Evolutionary conservation across 1,140 invertebrate species (phyloP).

Genomic region (Drosophila guanche): DNA sequence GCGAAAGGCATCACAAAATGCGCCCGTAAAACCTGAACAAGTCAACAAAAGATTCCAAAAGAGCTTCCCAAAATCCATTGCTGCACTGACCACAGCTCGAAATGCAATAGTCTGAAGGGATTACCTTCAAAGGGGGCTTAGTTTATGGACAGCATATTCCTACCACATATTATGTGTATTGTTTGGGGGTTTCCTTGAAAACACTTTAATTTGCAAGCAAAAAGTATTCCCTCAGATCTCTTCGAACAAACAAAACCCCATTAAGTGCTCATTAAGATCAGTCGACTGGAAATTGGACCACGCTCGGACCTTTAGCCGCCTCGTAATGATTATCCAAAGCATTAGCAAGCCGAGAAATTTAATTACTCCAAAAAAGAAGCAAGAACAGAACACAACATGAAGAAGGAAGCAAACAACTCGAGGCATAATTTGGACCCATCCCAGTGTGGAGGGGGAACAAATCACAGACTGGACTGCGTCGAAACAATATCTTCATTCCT

Average conservation of each 20-base stretch:
- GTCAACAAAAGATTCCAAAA: too few species aligned
- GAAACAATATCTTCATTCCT: conserved; percentile 57
- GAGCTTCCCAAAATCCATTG: too few species aligned
- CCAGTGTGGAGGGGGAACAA: conserved; percentile 16
- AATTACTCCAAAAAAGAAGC: conserved; percentile 38
- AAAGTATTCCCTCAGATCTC: conserved; percentile 10
- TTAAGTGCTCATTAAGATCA: conserved; percentile 63
- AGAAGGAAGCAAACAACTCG: conserved; percentile 11
- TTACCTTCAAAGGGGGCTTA: too few species aligned
- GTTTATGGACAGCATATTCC: too few species aligned
- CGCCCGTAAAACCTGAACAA: too few species aligned
- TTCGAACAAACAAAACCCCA: conserved; percentile 40
- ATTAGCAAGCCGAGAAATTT: conserved; percentile 50
- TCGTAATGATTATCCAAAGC: conserved; percentile 38
- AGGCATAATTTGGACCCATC: conserved; percentile 39
- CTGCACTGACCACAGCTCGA: too few species aligned
- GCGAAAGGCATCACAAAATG: too few species aligned
- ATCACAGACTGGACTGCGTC: conserved; percentile 7
- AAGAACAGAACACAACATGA: conserved; percentile 10
- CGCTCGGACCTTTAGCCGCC: conserved; percentile 28
- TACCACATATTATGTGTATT: too few species aligned
- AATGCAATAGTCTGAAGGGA: too few species aligned
- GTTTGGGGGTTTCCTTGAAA: too few species aligned
- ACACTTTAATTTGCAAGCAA: background rate
- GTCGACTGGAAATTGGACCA: conserved; percentile 60